phyloP scores from a whole-genome alignment of 2,888 invertebrate genomes.

The Plagodis pulveraria region DNA sequence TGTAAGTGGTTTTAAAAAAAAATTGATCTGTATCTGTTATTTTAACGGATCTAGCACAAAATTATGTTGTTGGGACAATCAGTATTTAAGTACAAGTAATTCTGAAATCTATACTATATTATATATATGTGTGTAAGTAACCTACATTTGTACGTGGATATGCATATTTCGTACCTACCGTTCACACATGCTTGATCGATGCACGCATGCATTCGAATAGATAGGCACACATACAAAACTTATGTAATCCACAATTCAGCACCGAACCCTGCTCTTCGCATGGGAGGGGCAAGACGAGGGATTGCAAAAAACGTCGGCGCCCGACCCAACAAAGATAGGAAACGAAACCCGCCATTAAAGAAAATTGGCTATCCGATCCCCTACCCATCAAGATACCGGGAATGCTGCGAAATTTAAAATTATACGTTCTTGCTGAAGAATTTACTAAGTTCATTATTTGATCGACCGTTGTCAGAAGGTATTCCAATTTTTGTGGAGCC shows the following conservation, averaged over 20 bases:
- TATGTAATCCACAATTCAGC: conserved; percentile 62
- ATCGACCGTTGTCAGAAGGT: conserved; percentile 6
- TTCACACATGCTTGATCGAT: too few species aligned
- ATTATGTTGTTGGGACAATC: too few species aligned
- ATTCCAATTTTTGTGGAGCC: conserved; percentile 5
- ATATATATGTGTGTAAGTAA: too few species aligned
- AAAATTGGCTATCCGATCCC: conserved; percentile 75
- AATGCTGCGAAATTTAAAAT: conserved; percentile 59
- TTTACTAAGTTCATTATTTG: conserved; percentile 19
- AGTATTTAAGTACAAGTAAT: too few species aligned
- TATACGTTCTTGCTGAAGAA: conserved; percentile 42
- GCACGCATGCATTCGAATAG: not conserved
- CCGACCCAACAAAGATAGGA: conserved; percentile 75
- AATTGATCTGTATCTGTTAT: too few species aligned
- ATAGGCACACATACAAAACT: conserved; percentile 18
- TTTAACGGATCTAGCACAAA: too few species aligned
- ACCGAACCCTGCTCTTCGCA: conserved; percentile 47
- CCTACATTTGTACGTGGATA: too few species aligned
- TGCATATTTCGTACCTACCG: too few species aligned
- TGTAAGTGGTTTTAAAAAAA: too few species aligned
- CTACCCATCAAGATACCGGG: conserved; percentile 48
- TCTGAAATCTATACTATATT: too few species aligned
- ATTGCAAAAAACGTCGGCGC: conserved; percentile 77
- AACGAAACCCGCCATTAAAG: conserved; percentile 80
- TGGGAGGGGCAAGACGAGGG: conserved; percentile 68